Base-by-base conservation (phyloP, 2,888 invertebrate species). In the Melanotus villosus region DNA sequence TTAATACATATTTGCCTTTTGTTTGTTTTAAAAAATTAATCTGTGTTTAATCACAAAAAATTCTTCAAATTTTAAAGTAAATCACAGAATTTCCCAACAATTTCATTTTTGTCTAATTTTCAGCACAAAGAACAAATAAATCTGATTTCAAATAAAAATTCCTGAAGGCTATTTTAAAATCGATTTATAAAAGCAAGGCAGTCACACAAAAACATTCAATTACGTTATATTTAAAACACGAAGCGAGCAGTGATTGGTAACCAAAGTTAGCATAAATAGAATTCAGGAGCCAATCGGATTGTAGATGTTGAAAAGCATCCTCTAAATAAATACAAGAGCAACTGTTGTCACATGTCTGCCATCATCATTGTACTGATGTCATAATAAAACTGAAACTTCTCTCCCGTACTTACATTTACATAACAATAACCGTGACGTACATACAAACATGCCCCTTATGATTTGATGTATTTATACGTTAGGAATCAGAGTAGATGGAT, bases 261-360 rank as follows among this genome's bases (percentile, higher is more conserved):
- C 58, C 63, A 32, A 57, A 66, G 57, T 43, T 64, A 43, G 59
- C 30, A 60, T 52, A 30, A 50, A 34, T 34, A 26, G 36, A 41
- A 43, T 59, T 12, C 36, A 18, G 41, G 62, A 58, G 38, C 73
- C 73, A 73, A 73, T 73, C 64, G 65, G 38, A 73, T 36, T 41
- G 56, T 36, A 58, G 57, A n/a, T 18, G 43, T 26, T 36, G 30
- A 50, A 38, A 67, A 65, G 73, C 71, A 60, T 65, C 60, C 64
- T 73, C 67, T 73, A 67, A 71, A 68, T 71, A 71, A 71, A 70
- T 72, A 73, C 69, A 70, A 59, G 34, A 68, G 68, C 64, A 60
- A 66, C 69, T 69, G 60, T 60, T 69, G 47, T 50, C 54, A 36
- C 36, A 67, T 67, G 58, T 59, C 65, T 69, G 58, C 66, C 60